A percentile compares a stretch with the other conserved stretches of the same genome.
These are phyloP conservation scores for Monochamus saltuarius DNA, from an alignment of 1,140 invertebrate genomes.

Conservation along the genomic window DNA sequence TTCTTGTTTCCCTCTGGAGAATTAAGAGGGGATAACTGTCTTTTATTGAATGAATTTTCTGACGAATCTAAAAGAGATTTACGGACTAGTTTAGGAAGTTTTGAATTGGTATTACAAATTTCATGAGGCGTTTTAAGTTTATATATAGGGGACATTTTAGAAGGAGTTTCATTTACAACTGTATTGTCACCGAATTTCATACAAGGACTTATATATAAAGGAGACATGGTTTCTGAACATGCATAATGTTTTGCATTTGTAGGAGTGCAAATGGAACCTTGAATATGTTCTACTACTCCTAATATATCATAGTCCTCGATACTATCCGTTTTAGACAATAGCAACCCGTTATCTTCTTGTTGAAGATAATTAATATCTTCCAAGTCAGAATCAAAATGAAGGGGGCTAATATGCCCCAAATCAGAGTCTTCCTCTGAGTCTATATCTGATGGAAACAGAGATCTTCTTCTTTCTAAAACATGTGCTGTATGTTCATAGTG, in stretches of 20 bases:
- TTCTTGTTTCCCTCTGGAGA: constrained; percentile 18
- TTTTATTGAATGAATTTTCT: constrained; percentile 24
- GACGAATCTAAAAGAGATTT: constrained; percentile 37
- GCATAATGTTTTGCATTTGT: constrained; percentile 5
- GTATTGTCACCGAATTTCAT: neutral
- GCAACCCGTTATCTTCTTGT: neutral
- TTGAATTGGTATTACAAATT: constrained; percentile 36
- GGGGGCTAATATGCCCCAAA: constrained; percentile 41
- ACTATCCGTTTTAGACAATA: constrained; percentile 7
- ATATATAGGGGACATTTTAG: constrained; percentile 52
- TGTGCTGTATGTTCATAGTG: constrained; percentile 6
- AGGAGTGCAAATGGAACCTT: constrained; percentile 11
- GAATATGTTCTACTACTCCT: constrained; percentile 25
- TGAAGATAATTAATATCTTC: constrained; percentile 16
- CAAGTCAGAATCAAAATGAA: constrained; percentile 27
- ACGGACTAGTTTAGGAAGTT: constrained; percentile 40
- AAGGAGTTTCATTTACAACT: constrained; percentile 24
- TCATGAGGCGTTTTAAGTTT: constrained; percentile 58
- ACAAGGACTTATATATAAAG: constrained; percentile 24
- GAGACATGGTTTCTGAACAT: constrained; percentile 28
- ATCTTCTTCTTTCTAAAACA: constrained; percentile 27
- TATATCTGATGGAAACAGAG: constrained; percentile 35
- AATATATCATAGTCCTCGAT: constrained; percentile 27
- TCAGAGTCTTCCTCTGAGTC: constrained; percentile 31
- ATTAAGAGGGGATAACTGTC: constrained; percentile 22